A percentile compares a stretch with the other conserved stretches of the same genome.
These are phyloP conservation scores for Carcharodon carcharias DNA, from an alignment of 2,797 vertebrate species.

Conservation along the genomic window DNA sequence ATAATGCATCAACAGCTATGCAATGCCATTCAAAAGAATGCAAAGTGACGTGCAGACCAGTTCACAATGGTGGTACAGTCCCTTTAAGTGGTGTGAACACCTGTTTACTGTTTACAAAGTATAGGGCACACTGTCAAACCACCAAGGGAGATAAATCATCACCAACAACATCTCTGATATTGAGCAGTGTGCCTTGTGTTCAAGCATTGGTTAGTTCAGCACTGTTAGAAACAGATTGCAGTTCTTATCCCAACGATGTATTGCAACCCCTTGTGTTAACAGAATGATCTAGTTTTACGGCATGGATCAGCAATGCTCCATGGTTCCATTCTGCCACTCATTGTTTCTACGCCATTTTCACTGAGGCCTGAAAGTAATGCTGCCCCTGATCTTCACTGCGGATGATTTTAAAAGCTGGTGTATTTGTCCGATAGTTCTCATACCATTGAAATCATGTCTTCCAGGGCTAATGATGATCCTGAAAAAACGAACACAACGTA, in stretches of 20 bases:
- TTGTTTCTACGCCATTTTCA: not conserved
- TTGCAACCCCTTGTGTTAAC: not conserved
- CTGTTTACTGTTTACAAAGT: not conserved
- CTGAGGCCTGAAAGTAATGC: not conserved
- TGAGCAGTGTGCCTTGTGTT: not conserved
- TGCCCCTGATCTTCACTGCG: not conserved
- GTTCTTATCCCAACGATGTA: not conserved
- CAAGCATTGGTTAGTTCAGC: not conserved
- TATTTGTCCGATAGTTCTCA: not conserved
- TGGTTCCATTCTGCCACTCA: not conserved
- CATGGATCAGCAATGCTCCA: not conserved
- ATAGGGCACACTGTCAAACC: not conserved
- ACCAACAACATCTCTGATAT: not conserved
- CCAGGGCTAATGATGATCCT: slow-evolving; percentile 76
- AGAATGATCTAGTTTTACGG: not conserved
- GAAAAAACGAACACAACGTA: slow-evolving; percentile 85
- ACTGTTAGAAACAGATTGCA: not conserved
- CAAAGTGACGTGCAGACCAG: not conserved
- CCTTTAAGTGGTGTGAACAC: not conserved
- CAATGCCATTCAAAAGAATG: not conserved
- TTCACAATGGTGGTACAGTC: not conserved
- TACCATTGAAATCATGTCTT: slow-evolving; percentile 16
- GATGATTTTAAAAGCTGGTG: not conserved
- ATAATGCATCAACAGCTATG: not conserved
- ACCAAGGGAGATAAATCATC: not conserved